Evolutionary conservation across 2,797 vertebrate genomes (phyloP).

Genomic region (Sebastes itinus): DNA sequence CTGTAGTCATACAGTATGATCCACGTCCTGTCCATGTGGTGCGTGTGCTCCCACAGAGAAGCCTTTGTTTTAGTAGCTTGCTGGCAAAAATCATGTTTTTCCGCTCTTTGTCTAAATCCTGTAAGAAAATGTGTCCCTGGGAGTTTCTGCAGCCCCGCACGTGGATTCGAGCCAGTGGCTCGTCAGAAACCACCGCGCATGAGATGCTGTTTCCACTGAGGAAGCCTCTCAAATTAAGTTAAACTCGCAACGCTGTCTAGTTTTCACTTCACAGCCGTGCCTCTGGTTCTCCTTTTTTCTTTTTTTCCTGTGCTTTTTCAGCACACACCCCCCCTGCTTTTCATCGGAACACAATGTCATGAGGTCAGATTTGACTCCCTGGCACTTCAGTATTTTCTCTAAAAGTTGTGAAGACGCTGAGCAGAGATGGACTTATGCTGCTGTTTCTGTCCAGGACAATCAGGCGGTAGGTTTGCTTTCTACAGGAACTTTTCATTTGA

Average conservation of each 20-base stretch:
- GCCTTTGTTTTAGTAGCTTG: constrained; percentile 69
- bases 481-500: background rate
- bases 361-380: constrained; percentile 76
- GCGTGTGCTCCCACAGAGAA: constrained; percentile 58
- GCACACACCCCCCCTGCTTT: constrained; percentile 71
- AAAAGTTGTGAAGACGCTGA: constrained; percentile 68
- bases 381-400: constrained; percentile 68
- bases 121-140: constrained; percentile 48
- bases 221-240: constrained; percentile 68
- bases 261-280: constrained; percentile 62
- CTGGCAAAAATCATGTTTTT: constrained; percentile 56
- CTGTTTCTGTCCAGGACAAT: constrained; percentile 65
- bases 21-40: constrained; percentile 44
- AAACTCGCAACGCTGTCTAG: constrained; percentile 49
- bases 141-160: constrained; percentile 54
- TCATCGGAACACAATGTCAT: constrained; percentile 77
- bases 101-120: constrained; percentile 70
- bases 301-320: constrained; percentile 40
- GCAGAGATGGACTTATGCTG: constrained; percentile 81
- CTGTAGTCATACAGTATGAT: background rate
- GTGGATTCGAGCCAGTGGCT: constrained; percentile 59
- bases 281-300: constrained; percentile 39
- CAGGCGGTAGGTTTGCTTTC: constrained; percentile 56
- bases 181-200: constrained; percentile 53
- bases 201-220: constrained; percentile 77